A percentile compares a stretch with the other conserved stretches of the same genome.
phyloP scores from a whole-genome alignment of 2,113 vertebrate genomes.

The Pogonocichla stellata region DNA sequence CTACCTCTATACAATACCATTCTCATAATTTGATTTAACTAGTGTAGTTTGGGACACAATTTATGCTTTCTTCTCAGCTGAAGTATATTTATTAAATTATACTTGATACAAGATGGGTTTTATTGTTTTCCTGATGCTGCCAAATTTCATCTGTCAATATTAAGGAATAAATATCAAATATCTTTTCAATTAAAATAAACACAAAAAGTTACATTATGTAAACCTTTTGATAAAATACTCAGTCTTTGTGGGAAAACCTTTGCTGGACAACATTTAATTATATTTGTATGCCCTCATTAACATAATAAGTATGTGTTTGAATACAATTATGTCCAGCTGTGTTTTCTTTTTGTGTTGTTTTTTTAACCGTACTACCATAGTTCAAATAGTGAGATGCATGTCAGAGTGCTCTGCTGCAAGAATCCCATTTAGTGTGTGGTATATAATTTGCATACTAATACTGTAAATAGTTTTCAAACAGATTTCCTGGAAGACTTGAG shows the following conservation, averaged over 20 bases:
- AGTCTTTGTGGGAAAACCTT: constrained; percentile 23
- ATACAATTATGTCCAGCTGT: constrained; percentile 61
- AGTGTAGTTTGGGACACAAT: not conserved
- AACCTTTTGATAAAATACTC: not conserved
- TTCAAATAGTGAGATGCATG: constrained; percentile 28
- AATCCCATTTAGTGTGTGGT: constrained; percentile 2
- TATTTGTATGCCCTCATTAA: constrained; percentile 27
- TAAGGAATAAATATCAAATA: not conserved
- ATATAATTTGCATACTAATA: constrained; percentile 68
- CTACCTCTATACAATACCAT: not conserved
- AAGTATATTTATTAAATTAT: not conserved
- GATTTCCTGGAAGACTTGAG: constrained; percentile 49
- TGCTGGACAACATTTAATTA: constrained; percentile 44
- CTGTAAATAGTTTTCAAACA: constrained; percentile 51
- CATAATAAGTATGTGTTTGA: constrained; percentile 42
- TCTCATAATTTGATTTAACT: not conserved
- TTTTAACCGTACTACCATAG: constrained; percentile 35
- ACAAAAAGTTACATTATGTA: not conserved
- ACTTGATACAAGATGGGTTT: not conserved
- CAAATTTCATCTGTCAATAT: not conserved
- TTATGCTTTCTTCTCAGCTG: not conserved
- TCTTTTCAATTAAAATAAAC: not conserved
- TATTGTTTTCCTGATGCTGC: not conserved
- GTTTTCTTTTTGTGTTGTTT: constrained; percentile 38
- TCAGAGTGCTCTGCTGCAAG: constrained; percentile 35